phyloP scores from a whole-genome alignment of 2,888 invertebrate genomes.

The Drosophila cognata region DNA sequence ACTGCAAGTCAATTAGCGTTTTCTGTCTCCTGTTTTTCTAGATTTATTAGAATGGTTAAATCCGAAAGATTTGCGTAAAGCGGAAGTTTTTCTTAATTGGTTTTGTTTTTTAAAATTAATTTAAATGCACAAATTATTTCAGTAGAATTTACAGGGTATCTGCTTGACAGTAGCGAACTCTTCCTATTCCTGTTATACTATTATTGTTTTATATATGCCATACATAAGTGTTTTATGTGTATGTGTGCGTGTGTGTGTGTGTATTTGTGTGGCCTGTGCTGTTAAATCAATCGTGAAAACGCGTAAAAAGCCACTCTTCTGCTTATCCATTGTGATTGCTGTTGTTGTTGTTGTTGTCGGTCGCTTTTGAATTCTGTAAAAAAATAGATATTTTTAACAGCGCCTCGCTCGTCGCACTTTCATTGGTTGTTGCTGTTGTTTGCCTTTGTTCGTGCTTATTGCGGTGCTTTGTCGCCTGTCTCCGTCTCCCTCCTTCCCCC shows the following conservation, averaged over 20 bases:
- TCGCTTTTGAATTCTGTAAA: conserved; percentile 54
- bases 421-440: conserved; percentile 42
- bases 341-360: conserved; percentile 33
- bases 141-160: neutral
- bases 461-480: conserved; percentile 48
- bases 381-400: conserved; percentile 51
- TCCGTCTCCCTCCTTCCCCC: neutral
- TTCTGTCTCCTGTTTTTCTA: neutral
- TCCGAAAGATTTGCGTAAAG: neutral
- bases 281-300: conserved; percentile 78
- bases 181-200: conserved; percentile 1
- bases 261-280: conserved; percentile 59
- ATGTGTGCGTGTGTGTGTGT: conserved; percentile 24
- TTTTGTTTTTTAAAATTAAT: neutral
- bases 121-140: neutral
- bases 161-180: neutral
- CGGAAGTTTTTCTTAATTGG: neutral
- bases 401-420: conserved; percentile 42
- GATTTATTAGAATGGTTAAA: conserved; percentile 2
- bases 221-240: conserved; percentile 35
- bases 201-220: conserved; percentile 23
- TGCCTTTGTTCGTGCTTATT: conserved; percentile 72
- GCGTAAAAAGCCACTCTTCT: conserved; percentile 57
- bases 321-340: conserved; percentile 39
- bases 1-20: neutral